Evolutionary conservation across 2,797 vertebrate genomes (phyloP).

Genomic region (Mus minutoides): DNA sequence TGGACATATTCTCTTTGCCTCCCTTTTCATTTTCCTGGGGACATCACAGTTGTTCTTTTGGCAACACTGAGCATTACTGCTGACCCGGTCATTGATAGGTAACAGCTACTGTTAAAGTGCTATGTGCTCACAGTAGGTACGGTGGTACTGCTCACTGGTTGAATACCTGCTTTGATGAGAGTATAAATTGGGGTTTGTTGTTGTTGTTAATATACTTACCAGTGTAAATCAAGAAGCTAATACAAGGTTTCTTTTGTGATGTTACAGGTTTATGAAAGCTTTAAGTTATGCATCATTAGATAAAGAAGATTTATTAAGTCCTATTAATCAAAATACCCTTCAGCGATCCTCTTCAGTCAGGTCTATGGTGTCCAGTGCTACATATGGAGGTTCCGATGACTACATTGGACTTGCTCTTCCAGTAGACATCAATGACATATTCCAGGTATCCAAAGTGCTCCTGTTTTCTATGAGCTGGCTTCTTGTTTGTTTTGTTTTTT

Average conservation of each 20-base stretch:
- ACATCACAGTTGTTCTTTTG: constrained; percentile 19
- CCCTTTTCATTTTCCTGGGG: constrained; percentile 23
- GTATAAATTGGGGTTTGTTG: neutral
- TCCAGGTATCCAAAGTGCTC: constrained; percentile 88
- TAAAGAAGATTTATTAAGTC: constrained; percentile 98
- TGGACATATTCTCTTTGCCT: neutral
- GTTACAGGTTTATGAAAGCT: constrained; percentile 97
- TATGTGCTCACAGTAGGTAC: neutral
- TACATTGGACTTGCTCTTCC: constrained; percentile 98
- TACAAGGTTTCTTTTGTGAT: constrained; percentile 57
- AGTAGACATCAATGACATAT: constrained; percentile 96
- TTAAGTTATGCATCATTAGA: constrained; percentile 98
- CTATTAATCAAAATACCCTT: constrained; percentile 97
- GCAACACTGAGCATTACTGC: neutral
- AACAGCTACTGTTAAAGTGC: constrained; percentile 39
- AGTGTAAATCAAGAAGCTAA: constrained; percentile 70
- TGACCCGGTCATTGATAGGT: neutral
- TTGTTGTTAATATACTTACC: constrained; percentile 15
- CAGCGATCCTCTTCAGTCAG: constrained; percentile 98
- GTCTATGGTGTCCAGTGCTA: constrained; percentile 97
- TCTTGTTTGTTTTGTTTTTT: neutral
- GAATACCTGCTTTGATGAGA: constrained; percentile 24
- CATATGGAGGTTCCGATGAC: constrained; percentile 95
- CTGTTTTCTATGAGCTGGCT: constrained; percentile 12
- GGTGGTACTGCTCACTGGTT: neutral